Evolutionary conservation across 2,797 vertebrate genomes (phyloP).

Genomic region (Zalophus californianus): DNA sequence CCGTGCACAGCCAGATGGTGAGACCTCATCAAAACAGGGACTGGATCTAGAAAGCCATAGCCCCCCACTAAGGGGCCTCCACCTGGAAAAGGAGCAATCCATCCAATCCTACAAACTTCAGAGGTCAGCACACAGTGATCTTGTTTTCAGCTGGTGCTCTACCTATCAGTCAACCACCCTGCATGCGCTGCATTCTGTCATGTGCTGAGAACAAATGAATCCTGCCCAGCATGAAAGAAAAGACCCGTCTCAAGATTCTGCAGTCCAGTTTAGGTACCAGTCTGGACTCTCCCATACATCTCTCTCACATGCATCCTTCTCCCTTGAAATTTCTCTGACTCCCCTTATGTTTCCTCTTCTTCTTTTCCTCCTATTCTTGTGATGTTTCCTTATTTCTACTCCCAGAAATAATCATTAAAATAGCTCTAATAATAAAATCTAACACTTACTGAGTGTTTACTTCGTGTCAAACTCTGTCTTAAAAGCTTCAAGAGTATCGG

Average conservation of each 20-base stretch:
- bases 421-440: background rate
- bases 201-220: background rate
- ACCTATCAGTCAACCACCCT: background rate
- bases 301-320: background rate
- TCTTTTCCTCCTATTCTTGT: background rate
- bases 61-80: background rate
- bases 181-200: background rate
- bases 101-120: background rate
- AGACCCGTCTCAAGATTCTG: background rate
- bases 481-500: background rate
- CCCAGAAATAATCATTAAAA: background rate
- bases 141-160: background rate
- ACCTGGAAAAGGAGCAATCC: background rate
- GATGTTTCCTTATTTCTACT: background rate
- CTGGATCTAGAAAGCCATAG: background rate
- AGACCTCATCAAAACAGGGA: background rate
- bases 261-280: background rate
- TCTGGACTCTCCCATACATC: background rate
- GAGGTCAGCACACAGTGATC: background rate
- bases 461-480: background rate
- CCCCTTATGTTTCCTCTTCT: background rate
- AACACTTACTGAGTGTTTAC: background rate
- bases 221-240: background rate
- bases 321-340: background rate
- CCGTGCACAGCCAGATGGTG: too few species aligned